Evolutionary conservation across 2,113 vertebrate genomes (phyloP).

Genomic region (Cervus canadensis): DNA sequence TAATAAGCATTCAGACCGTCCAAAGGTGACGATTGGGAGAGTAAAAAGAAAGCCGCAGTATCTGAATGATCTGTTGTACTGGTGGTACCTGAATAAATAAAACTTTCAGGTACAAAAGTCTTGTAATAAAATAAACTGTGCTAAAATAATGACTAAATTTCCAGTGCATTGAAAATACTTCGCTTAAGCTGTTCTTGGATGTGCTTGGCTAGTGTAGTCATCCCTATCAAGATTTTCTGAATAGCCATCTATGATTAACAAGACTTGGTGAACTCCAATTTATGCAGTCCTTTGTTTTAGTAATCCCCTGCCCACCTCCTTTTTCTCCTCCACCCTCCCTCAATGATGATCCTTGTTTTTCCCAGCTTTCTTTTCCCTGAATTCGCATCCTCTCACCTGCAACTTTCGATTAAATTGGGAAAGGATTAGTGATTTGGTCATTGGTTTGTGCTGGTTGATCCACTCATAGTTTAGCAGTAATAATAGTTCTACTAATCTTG

Average conservation of each 20-base stretch:
- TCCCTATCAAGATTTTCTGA: not conserved
- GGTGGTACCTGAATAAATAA: not conserved
- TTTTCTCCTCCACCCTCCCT: not conserved
- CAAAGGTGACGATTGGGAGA: not conserved
- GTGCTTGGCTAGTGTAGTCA: not conserved
- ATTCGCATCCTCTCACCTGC: not conserved
- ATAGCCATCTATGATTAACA: not conserved
- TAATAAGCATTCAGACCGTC: constrained; percentile 23
- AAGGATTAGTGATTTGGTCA: not conserved
- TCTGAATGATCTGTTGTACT: not conserved
- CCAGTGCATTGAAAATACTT: not conserved
- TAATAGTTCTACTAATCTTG: not conserved
- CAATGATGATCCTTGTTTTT: not conserved
- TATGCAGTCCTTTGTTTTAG: not conserved
- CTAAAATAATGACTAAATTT: not conserved
- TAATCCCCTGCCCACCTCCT: not conserved
- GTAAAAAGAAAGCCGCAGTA: not conserved
- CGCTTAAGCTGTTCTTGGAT: not conserved
- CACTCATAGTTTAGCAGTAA: not conserved
- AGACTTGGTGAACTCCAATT: not conserved
- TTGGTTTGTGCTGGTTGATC: not conserved
- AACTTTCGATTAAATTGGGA: not conserved
- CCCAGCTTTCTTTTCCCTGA: not conserved
- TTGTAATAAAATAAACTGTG: not conserved
- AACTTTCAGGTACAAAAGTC: not conserved